Evolutionary conservation across 2,113 vertebrate genomes (phyloP).

Genomic region (Casuarius casuarius): DNA sequence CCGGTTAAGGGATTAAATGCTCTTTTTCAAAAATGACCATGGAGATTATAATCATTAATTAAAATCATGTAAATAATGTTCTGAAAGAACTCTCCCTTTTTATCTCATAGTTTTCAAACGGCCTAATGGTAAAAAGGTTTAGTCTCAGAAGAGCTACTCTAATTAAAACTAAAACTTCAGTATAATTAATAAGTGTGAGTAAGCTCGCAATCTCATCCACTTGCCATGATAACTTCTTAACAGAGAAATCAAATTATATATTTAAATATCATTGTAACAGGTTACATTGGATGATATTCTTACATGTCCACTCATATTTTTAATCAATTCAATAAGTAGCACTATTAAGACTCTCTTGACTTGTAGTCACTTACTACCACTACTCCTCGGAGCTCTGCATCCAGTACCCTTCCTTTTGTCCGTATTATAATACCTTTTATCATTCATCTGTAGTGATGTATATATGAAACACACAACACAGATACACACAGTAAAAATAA

Average conservation of each 20-base stretch:
- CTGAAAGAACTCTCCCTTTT: slow-evolving; percentile 76
- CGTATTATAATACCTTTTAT: neutral
- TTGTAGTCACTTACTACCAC: neutral
- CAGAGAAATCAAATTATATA: slow-evolving; percentile 44
- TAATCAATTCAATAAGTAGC: neutral
- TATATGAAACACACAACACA: neutral
- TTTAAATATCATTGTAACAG: neutral
- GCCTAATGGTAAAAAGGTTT: slow-evolving; percentile 76
- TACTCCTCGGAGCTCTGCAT: neutral
- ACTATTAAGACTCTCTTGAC: neutral
- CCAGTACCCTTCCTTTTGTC: neutral
- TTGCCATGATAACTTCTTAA: slow-evolving; percentile 11
- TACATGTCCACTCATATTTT: neutral
- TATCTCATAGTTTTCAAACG: slow-evolving; percentile 78
- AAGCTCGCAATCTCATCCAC: slow-evolving; percentile 59
- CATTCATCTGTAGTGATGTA: neutral
- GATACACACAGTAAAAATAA: neutral
- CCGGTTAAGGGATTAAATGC: slow-evolving; percentile 78
- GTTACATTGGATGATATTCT: neutral
- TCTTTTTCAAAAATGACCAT: slow-evolving; percentile 81
- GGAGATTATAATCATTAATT: slow-evolving; percentile 85
- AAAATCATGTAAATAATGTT: slow-evolving; percentile 84
- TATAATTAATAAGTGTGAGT: slow-evolving; percentile 75
- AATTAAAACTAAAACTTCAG: slow-evolving; percentile 80
- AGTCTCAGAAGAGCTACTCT: slow-evolving; percentile 76